Percentiles rank a stretch among this genome's conserved stretches.
phyloP scores from a whole-genome alignment of 2,113 vertebrate genomes.

The Clarias batrachus region DNA sequence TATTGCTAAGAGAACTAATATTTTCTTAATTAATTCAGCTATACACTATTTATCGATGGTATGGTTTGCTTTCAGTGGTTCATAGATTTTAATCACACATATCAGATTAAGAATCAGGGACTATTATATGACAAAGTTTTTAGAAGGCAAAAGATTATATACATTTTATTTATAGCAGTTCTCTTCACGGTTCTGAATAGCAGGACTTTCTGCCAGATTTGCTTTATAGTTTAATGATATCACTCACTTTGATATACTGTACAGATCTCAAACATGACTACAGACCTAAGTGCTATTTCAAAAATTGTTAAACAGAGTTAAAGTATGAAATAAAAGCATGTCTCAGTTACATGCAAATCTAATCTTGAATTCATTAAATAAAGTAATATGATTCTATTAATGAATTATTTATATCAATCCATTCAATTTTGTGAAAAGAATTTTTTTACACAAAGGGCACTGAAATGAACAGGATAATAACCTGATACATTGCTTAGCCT shows the following conservation, averaged over 20 bases:
- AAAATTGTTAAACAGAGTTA: background rate
- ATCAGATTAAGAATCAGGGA: background rate
- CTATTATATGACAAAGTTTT: background rate
- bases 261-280: background rate
- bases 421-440: background rate
- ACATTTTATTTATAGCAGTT: conserved; percentile 25
- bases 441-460: background rate
- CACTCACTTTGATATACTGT: background rate
- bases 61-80: background rate
- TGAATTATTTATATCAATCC: background rate
- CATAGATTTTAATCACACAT: background rate
- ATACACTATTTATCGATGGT: background rate
- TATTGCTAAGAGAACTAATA: background rate
- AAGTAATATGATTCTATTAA: background rate
- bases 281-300: background rate
- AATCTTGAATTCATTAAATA: background rate
- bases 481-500: background rate
- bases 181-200: conserved; percentile 57
- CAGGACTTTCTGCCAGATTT: background rate
- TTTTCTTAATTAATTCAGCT: background rate
- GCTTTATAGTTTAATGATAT: conserved; percentile 12
- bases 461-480: background rate
- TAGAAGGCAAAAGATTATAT: background rate
- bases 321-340: background rate
- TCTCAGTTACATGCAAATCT: background rate